These are phyloP conservation scores for Coleophora flavipennella DNA, from an alignment of 2,888 invertebrate species.

Conservation along the genomic window DNA sequence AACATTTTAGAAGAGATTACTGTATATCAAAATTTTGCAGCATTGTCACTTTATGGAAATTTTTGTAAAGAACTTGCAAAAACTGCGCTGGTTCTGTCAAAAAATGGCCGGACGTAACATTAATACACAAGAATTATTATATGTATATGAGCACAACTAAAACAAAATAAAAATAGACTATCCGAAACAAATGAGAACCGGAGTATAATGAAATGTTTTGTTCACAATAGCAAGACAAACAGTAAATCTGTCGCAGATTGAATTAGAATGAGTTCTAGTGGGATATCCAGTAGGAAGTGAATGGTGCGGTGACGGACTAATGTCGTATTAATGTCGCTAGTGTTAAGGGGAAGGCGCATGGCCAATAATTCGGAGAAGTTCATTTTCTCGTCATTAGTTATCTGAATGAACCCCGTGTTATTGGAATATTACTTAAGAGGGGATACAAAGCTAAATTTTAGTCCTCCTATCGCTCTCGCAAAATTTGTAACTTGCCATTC, in stretches of 20 bases:
- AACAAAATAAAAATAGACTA: conserved; percentile 13
- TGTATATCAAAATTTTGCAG: no score
- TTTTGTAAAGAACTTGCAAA: no score
- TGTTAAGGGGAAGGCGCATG: conserved; percentile 24
- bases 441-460: no score
- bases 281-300: conserved; percentile 34
- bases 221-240: conserved; percentile 41
- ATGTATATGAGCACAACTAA: not conserved
- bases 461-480: no score
- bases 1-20: no score
- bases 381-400: no score
- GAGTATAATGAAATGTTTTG: conserved; percentile 42
- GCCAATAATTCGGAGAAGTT: no score
- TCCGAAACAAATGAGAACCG: conserved; percentile 34
- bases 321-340: conserved; percentile 34
- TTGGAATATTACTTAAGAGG: no score
- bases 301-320: conserved; percentile 41
- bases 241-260: conserved; percentile 50
- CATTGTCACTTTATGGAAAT: no score
- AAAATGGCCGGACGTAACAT: not conserved
- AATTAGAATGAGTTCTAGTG: conserved; percentile 44
- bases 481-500: no score
- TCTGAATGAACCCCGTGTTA: no score
- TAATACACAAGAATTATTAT: not conserved
- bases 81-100: conserved; percentile 3